Conservation (phyloP, 2,797 vertebrate genomes). For the Semotilus atromaculatus region DNA sequence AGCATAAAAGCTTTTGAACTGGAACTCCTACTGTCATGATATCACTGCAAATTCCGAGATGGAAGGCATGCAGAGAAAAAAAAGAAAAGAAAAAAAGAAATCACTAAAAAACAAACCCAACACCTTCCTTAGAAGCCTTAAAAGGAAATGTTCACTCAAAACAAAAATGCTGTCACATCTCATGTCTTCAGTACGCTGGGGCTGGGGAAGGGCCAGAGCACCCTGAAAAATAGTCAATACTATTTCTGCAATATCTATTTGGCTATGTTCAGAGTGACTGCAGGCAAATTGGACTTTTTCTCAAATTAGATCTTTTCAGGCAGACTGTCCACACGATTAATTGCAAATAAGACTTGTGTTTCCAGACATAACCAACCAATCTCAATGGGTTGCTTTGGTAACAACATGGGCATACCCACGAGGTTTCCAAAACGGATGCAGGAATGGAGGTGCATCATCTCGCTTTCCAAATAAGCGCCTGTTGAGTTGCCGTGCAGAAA, state of each 20-base stretch:
- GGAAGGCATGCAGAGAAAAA: background rate
- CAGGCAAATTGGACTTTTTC: background rate
- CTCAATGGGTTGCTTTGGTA: background rate
- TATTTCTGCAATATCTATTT: background rate
- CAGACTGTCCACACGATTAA: background rate
- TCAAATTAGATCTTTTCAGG: background rate
- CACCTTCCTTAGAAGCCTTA: background rate
- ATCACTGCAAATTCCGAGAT: background rate
- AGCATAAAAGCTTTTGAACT: constrained; percentile 12
- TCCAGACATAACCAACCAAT: background rate
- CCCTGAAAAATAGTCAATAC: too few species aligned
- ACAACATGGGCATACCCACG: background rate
- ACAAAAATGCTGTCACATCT: background rate
- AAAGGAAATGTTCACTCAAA: background rate
- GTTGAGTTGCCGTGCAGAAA: background rate
- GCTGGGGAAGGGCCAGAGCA: background rate
- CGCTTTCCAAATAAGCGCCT: too few species aligned
- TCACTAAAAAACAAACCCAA: background rate
- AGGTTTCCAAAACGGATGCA: background rate
- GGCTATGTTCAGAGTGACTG: background rate
- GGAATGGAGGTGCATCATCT: background rate
- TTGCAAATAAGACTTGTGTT: background rate
- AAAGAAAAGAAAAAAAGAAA: background rate
- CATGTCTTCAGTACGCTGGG: background rate
- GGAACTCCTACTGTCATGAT: background rate